Base-by-base conservation (phyloP, 2,888 invertebrate species). In the Tanytarsus gracilentus region DNA sequence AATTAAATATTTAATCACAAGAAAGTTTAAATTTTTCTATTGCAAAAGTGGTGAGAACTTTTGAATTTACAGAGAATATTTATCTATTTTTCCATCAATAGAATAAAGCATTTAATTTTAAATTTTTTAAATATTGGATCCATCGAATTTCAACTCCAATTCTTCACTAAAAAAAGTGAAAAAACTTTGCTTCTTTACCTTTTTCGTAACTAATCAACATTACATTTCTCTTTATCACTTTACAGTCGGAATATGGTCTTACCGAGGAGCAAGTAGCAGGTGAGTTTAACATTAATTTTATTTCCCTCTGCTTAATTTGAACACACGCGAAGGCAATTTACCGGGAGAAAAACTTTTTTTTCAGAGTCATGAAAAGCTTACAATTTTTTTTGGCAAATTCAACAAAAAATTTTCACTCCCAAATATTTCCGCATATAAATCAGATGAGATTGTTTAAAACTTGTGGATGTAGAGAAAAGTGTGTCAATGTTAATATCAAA, bases 231-330 rank as follows among this genome's bases (percentile, higher is more conserved):
- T n/a, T n/a, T n/a, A n/a, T n/a, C n/a, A n/a, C n/a, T n/a, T 84
- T 77, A 63, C 81, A 90, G 90, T 82, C 84, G 63, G 88, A 90
- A 71, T 89, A 88, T 78, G 90, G 90, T 67, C 81, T 91, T 65
- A 85, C 88, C 61, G 89, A 90, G 74, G 90, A 91, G 71, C 89
- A 89, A 79, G 89, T 91, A 64, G 88, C 88, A 72, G 86, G 87
- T 87, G 77, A 76, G 71, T 65, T 23, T 2, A 23, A 23, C 4
- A 44, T 44, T 44, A 40, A 40, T 16, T 40, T 40, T 40, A 40
- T 18, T 40, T 55, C 6, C 11, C 21, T 33, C 25, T 23, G 29
- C 27, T 16, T 29, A 9, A 4, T 30, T 4, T 51, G 14, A 27
- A 51, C 26, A 7, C 16, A 26, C 14, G 8, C 5, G 7, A 11